Evolutionary conservation across 2,113 vertebrate species (phyloP), one percentile per base, ranked within the genome.

Genomic region (Tympanuchus pallidicinctus): DNA sequence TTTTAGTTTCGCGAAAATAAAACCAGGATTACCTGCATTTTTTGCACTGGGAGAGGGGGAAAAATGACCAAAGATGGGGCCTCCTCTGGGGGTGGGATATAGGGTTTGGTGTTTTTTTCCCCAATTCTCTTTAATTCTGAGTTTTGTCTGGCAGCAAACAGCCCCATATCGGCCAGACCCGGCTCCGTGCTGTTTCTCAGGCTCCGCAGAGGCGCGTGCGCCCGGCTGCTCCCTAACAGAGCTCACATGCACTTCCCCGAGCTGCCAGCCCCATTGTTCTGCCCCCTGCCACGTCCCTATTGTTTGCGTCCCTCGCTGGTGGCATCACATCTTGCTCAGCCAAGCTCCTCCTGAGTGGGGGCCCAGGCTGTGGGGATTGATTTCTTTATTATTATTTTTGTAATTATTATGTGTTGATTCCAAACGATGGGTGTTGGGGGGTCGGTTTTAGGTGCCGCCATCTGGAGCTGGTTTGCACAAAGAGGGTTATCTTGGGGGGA

Each of bases 211-310:
- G 59, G 63, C 84, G 75, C 22, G 3, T 64, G 72, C 69, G 42
- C 64, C 82, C 61, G 1, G 45, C 20, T 4, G 11, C 60, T 15
- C 1, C 36, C 92, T 92, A 86, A 86, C 82, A 88, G 82, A 67
- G 73, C 90, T 90, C 2, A 0, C 72, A 7, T 73, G n/a, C 76
- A 18, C 64, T 90, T 94, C 34, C 79, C 86, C 56, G 82, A 88
- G 80, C 90, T 94, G 88, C 90, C 93, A 96, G 77, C 79, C 94
- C 79, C 38, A 1, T 90, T 95, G 96, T 96, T 90, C 92, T 95
- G 92, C 79, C 93, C 69, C 96, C 94, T 1, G 11, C 93, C 92
- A 95, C 88, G 94, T 47, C 65, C 52, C 93, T 93, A 96, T 96
- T 96, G 94, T 95, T 96, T 0, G 0, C 59, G 50, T 92, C 80